These are phyloP conservation scores for Palythoa grandis DNA, from an alignment of 92 coral and sea anemone species.

Conservation along the genomic window DNA sequence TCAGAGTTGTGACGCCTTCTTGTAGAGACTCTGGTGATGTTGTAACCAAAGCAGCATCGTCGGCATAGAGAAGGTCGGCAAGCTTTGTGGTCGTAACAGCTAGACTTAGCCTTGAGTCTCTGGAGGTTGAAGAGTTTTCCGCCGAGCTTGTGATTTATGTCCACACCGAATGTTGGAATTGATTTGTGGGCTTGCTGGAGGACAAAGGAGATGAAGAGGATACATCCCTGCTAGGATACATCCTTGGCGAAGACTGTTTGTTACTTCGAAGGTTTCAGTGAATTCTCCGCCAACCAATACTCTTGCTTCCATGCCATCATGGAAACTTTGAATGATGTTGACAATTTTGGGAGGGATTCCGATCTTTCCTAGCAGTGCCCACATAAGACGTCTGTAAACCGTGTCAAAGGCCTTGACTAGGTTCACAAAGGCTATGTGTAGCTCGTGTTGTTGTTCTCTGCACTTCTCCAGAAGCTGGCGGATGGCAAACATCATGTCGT, in stretches of 20 bases:
- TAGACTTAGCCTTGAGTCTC: slow-evolving; percentile 10
- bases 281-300: not conserved
- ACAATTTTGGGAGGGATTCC: not conserved
- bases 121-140: slow-evolving; percentile 7
- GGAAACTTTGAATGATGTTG: not conserved
- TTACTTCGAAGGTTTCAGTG: slow-evolving; percentile 13
- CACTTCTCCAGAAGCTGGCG: slow-evolving; percentile 9
- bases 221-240: not conserved
- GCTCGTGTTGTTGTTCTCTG: slow-evolving; percentile 6
- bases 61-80: slow-evolving; percentile 15
- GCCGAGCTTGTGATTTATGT: slow-evolving; percentile 13
- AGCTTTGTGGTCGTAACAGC: slow-evolving; percentile 5
- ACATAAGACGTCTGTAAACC: not conserved
- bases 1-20: not conserved
- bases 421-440: not conserved
- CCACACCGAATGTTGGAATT: slow-evolving; percentile 5
- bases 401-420: slow-evolving; percentile 6
- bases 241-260: not conserved
- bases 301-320: slow-evolving; percentile 28
- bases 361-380: not conserved
- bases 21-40: not conserved
- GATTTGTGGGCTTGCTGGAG: slow-evolving; percentile 10
- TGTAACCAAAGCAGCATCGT: slow-evolving; percentile 9
- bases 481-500: not conserved
- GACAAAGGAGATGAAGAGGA: not conserved